phyloP scores from a whole-genome alignment of 64 coral and sea anemone species.

The Astreopora myriophthalma region DNA sequence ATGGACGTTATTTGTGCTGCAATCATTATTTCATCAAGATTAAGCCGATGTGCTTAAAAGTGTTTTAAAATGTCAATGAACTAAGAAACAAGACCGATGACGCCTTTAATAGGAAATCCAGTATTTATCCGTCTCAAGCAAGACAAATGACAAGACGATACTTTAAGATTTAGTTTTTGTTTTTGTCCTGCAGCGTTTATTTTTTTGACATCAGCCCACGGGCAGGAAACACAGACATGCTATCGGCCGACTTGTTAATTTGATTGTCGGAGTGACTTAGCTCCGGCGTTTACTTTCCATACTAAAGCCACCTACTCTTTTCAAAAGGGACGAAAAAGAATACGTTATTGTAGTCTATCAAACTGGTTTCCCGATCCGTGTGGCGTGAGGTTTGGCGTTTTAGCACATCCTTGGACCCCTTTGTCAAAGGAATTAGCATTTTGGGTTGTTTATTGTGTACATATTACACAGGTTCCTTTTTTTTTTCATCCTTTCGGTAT shows the following conservation, averaged over 20 bases:
- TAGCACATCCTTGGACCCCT: no score
- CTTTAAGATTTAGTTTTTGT: neutral
- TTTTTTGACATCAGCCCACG: neutral
- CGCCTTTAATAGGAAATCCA: no score
- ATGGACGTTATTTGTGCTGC: neutral
- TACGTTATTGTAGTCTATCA: neutral
- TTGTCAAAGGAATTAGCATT: no score
- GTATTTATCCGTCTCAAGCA: no score
- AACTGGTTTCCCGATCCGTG: no score
- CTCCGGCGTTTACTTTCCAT: neutral
- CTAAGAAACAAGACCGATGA: no score
- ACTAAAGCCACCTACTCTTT: neutral
- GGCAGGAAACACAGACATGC: neutral
- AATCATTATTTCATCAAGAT: neutral
- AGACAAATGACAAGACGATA: neutral
- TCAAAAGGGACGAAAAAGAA: neutral
- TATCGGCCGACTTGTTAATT: neutral
- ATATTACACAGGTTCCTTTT: no score
- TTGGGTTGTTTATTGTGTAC: no score
- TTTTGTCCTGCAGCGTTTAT: neutral
- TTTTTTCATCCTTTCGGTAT: no score
- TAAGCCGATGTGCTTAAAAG: conserved; percentile 18
- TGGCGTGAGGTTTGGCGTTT: no score
- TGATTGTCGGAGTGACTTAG: neutral
- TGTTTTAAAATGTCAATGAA: neutral